Conservation (phyloP, 2,797 vertebrate genomes). For the Artibeus jamaicensis region DNA sequence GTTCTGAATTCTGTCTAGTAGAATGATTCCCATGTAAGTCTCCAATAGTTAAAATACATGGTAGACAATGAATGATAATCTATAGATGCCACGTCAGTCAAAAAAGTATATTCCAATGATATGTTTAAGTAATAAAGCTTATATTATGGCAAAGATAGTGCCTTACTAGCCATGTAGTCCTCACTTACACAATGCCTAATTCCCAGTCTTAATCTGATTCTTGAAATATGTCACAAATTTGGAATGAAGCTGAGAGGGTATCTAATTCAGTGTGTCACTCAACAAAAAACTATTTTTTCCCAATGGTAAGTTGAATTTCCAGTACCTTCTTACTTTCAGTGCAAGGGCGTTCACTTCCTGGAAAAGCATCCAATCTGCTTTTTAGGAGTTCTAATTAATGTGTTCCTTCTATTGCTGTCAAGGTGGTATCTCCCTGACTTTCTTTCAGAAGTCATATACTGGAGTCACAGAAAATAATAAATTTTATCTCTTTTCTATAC, state of each 20-base stretch:
- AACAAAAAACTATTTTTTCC: background rate
- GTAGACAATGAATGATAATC: background rate
- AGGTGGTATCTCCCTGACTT: background rate
- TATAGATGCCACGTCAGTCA: background rate
- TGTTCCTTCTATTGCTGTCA: constrained; percentile 10
- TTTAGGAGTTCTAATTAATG: background rate
- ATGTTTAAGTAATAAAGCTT: constrained; percentile 25
- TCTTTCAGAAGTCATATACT: background rate
- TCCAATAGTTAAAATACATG: background rate
- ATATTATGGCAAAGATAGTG: background rate
- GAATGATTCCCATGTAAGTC: background rate
- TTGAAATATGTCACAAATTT: background rate
- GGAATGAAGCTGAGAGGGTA: background rate
- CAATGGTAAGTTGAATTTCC: constrained; percentile 14
- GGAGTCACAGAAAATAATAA: background rate
- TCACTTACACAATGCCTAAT: background rate
- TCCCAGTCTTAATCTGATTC: constrained; percentile 4
- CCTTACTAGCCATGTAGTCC: background rate
- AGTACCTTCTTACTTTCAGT: background rate
- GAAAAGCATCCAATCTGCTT: background rate
- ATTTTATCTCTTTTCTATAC: background rate
- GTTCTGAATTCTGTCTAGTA: background rate
- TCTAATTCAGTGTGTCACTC: background rate
- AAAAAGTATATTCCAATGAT: background rate
- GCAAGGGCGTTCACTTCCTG: background rate